Evolutionary conservation across 2,113 vertebrate genomes (phyloP), one percentile per base, ranked within the genome.

Genomic region (Numida meleagris): DNA sequence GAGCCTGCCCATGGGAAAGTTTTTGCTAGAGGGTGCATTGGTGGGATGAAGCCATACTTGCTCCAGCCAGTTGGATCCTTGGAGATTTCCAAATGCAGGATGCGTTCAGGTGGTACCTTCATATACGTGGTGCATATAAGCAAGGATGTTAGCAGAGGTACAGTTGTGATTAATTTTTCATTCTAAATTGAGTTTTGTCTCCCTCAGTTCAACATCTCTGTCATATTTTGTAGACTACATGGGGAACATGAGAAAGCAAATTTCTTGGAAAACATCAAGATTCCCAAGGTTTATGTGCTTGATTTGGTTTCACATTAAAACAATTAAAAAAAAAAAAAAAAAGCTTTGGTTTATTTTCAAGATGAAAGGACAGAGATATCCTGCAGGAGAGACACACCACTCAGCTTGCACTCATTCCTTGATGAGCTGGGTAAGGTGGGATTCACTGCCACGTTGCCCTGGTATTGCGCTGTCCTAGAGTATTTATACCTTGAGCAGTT

Each of bases 1-100:
- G 43, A 90, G 81, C 59, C 83, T 90, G 72, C 38, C 68, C 53
- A 51, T 65, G 82, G 66, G 48, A n/a, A 92, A 62, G 42, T 80
- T 88, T 86, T 48, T 20, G 3, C 21, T 71, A 59, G 59, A 90
- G 73, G 31, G 62, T 57, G 57, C 82, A 86, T 88, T 48, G 73
- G 66, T 80, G 86, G 70, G 55, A 34, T 38, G 58, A 70, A 81
- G 58, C 51, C 2, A 1, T 21, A 23, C 10, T 55, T 86, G 27
- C 21, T 77, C 19, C 50, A 89, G 36, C 9, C 7, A 2, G 48
- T 76, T 36, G 21, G 34, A 80, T 80, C 40, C 40, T 82, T 62
- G 31, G 82, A 76, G 48, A 82, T 65, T 82, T 93, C 58, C 45
- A 59, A 77, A 12, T 2, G n/a, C 31, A 61, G 58, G n/a, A 65